Conservation (phyloP, 2,888 invertebrate species). For the Pandemis heparana region DNA sequence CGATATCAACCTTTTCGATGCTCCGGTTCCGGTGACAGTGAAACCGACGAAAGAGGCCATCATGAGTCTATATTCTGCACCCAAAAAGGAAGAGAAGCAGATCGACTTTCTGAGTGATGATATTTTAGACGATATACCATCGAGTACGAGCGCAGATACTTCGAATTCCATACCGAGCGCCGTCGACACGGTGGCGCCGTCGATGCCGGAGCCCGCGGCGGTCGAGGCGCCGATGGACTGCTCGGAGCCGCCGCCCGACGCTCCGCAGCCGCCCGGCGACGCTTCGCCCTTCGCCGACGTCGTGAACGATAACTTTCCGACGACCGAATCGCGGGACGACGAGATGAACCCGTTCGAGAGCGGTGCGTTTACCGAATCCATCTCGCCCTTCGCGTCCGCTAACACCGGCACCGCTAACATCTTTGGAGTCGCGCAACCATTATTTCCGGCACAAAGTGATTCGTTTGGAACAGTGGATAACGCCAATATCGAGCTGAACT, state of each 20-base stretch:
- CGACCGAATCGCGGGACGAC: constrained; percentile 49
- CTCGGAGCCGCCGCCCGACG: constrained; percentile 62
- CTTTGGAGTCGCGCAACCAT: constrained; percentile 59
- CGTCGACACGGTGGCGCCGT: neutral
- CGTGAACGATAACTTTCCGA: constrained; percentile 52
- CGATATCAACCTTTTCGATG: constrained; percentile 86
- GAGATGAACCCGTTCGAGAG: constrained; percentile 76
- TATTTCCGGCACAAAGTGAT: constrained; percentile 51
- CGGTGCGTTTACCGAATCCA: constrained; percentile 47
- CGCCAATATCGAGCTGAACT: constrained; percentile 46
- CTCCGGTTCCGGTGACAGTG: constrained; percentile 78
- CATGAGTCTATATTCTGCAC: constrained; percentile 84
- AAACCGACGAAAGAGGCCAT: constrained; percentile 87
- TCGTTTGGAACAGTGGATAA: constrained; percentile 49
- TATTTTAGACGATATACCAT: constrained; percentile 69
- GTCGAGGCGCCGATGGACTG: constrained; percentile 70
- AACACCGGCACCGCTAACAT: constrained; percentile 53
- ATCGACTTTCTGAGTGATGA: constrained; percentile 87
- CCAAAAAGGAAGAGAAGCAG: constrained; percentile 74
- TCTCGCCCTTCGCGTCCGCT: constrained; percentile 49
- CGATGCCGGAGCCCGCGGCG: neutral
- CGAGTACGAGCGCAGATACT: constrained; percentile 14
- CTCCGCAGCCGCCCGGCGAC: constrained; percentile 50
- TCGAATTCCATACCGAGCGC: neutral
- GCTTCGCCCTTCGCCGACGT: constrained; percentile 69